Evolutionary conservation across 2,888 invertebrate genomes (phyloP), one percentile per base, ranked within the genome.

Genomic region (Pammene aurita): DNA sequence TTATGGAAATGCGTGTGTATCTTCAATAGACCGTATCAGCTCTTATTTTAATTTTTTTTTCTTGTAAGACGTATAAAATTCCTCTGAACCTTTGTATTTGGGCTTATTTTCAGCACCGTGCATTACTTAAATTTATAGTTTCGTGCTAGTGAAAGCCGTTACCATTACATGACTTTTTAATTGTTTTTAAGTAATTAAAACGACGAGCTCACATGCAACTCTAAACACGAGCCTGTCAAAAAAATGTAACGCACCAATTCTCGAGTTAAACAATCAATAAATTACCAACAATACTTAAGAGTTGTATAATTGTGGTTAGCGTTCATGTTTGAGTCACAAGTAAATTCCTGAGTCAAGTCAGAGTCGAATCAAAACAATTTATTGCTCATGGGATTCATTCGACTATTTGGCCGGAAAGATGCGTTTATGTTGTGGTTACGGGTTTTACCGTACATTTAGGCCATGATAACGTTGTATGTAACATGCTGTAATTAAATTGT

Each of bases 1-100:
- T 86, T 84, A 80, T 73, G 78, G 73, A 79, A 80, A 77, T 76
- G 72, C 73, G 79, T 60, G 54, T 52, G 52, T 54, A 46, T 5
- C 16, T 44, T 34, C 50, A 52, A 54, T 52, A 14, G 56, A 63
- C 34, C 41, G 41, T 18, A 54, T 10, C 54, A 1, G 13, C 14
- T 38, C 1, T n/a, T n/a, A n/a, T n/a, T n/a, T n/a, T n/a, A 13
- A 34, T 26, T 9, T 18, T 44, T 26, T 26, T 26, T 26, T 26
- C 4, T 26, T 26, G 26, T 26, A 26, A 26, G 26, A 26, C 2
- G 26, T 4, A 26, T 26, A 26, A 26, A 2, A 26, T 26, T 26
- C 26, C 26, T 26, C 26, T 26, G 26, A 26, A 26, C 4, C 26
- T 26, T 26, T 26, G 26, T 2, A 26, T 26, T 26, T 26, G 26